Base-by-base conservation (phyloP, 2,888 invertebrate species). In the Lucinisca nassula region DNA sequence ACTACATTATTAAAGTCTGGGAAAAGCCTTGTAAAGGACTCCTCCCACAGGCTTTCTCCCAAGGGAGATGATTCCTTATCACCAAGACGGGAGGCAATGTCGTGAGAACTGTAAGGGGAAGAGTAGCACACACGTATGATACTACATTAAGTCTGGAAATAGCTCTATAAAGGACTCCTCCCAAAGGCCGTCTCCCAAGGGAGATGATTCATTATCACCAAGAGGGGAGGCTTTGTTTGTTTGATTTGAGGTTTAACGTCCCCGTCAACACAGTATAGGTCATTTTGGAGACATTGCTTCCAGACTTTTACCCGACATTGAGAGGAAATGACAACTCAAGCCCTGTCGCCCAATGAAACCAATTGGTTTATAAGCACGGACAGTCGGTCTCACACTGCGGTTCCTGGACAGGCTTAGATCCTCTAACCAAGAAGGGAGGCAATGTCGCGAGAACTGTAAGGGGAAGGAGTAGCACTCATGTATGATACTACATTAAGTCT, bases 141-240 rank as follows among this genome's bases (percentile, higher is more conserved):
- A 37, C 24, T 85, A 93, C 72, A 91, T 51, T 30, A 93, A 77
- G 78, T 87, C 91, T 17, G 93, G 93, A 82, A 93, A 93, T 40
- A 95, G 85, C 88, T 95, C 95, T 30, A 92, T 92, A 86, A 95
- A 94, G 0, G 94, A 94, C 73, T 94, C 95, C 79, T 94, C 93
- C 93, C 95, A 95, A 17, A 91, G 49, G 74, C 89, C 82, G 40
- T 93, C 94, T 24, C 89, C 87, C 17, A 93, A 82, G 27, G 88
- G 88, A 2, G 88, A 83, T 17, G 58, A 40, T 3, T 45, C 49
- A 35, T 32, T 35, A 30, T 67, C 67, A 0, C 24, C 32, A 12
- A 70, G 55, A 67, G 84, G 89, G 75, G 88, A 90, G 32, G 81
- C 74, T 76, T 79, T 89, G 88, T 55, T n/a, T n/a, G n/a, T n/a